A percentile compares a stretch with the other conserved stretches of the same genome.
Conservation (phyloP, 2,797 vertebrate species). For the Manis crassicaudata region DNA sequence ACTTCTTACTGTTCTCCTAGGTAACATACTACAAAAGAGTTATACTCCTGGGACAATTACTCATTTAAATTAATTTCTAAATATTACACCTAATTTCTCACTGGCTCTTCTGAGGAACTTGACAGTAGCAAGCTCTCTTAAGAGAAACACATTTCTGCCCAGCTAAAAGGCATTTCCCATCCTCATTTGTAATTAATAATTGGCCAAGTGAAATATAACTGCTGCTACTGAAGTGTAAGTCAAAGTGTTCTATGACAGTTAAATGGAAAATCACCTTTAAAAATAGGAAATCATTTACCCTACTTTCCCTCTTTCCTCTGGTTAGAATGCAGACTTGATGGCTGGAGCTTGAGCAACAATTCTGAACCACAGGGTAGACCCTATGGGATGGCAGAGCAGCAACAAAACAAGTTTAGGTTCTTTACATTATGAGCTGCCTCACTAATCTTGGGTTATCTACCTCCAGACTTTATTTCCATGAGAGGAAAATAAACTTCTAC, state of each 20-base stretch:
- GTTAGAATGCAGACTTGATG: background rate
- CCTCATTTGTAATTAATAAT: background rate
- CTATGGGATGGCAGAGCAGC: background rate
- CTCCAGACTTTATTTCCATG: background rate
- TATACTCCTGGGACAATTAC: background rate
- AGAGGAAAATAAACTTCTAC: background rate
- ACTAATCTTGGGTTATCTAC: background rate
- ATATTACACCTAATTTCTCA: conserved; percentile 12
- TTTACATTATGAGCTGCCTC: background rate
- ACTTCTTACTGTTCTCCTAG: background rate
- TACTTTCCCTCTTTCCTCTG: background rate
- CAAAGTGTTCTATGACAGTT: background rate
- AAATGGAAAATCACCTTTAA: background rate
- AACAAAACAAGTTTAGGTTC: background rate
- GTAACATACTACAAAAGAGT: background rate
- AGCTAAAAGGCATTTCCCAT: background rate
- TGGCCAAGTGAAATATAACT: background rate
- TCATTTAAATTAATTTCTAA: conserved; percentile 24
- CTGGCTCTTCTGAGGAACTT: background rate
- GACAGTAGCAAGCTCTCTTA: background rate
- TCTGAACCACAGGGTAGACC: background rate
- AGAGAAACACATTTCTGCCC: background rate
- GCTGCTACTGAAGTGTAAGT: background rate
- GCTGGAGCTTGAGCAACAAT: background rate
- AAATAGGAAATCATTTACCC: background rate